Conservation (phyloP, 2,888 invertebrate species). For the Caenorhabditis sp. region DNA sequence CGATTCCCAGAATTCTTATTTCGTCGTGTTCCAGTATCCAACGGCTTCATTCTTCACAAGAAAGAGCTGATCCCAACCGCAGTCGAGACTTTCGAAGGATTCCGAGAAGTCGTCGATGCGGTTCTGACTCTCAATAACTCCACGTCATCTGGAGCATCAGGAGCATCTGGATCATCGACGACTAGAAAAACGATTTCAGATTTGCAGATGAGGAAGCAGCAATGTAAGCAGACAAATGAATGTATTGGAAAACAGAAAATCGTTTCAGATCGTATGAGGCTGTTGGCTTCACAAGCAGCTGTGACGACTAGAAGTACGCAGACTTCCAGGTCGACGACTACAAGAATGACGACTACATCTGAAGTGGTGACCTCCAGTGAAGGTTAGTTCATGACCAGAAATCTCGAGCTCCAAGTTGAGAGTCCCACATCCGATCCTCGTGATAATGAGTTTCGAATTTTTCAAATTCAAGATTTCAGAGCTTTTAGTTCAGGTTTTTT, state of each 20-base stretch:
- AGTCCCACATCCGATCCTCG: no score
- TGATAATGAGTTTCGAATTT: no score
- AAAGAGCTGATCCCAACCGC: slow-evolving; percentile 82
- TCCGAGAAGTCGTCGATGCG: slow-evolving; percentile 80
- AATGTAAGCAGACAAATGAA: slow-evolving; percentile 46
- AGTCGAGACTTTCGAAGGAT: slow-evolving; percentile 81
- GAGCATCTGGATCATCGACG: slow-evolving; percentile 48
- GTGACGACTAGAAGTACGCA: slow-evolving; percentile 30
- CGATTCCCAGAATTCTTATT: background rate
- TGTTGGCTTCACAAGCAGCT: slow-evolving; percentile 48
- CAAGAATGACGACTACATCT: slow-evolving; percentile 33
- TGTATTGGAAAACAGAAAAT: background rate
- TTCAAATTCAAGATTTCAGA: no score
- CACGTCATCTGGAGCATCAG: no score
- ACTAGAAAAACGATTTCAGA: slow-evolving; percentile 61
- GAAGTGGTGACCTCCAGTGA: slow-evolving; percentile 23
- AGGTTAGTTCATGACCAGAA: no score
- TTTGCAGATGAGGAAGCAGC: slow-evolving; percentile 68
- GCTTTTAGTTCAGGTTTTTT: no score
- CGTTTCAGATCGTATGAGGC: slow-evolving; percentile 56
- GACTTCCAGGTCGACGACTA: slow-evolving; percentile 30
- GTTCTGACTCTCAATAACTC: slow-evolving; percentile 72
- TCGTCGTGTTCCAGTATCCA: slow-evolving; percentile 74
- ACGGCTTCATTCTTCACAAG: slow-evolving; percentile 82
- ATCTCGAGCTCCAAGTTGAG: no score